Percentiles rank a stretch among this genome's conserved stretches.
phyloP scores from a whole-genome alignment of 37 sponge, comb jelly and placozoan species.

The Bolinopsis microptera region DNA sequence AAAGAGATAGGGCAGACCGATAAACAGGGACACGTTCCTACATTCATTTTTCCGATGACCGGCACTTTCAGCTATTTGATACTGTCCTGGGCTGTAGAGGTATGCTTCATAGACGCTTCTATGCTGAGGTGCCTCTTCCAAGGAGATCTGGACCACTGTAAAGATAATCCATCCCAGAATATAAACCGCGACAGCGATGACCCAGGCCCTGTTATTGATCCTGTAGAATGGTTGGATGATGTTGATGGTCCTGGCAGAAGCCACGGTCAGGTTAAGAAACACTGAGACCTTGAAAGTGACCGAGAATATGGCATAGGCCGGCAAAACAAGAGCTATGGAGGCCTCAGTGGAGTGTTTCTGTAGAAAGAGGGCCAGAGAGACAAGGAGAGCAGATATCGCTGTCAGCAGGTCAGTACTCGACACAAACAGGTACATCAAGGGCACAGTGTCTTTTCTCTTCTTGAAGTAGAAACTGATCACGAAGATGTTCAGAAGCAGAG shows the following conservation, averaged over 20 bases:
- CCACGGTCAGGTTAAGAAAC: conserved; percentile 1
- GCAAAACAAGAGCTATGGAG: neutral
- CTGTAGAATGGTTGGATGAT: conserved; percentile 12
- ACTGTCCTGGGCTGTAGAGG: conserved; percentile 16
- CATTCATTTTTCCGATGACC: neutral
- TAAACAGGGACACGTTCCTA: neutral
- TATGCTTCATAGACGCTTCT: neutral
- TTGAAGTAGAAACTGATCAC: conserved; percentile 30
- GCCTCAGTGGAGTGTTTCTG: neutral
- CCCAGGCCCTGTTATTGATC: neutral
- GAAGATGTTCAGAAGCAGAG: neutral
- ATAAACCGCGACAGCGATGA: neutral
- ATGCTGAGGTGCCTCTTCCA: neutral
- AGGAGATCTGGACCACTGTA: neutral
- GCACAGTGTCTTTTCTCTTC: neutral
- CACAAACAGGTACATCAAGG: conserved; percentile 44
- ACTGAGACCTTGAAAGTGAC: conserved; percentile 50
- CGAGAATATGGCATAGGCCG: neutral
- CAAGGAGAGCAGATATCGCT: neutral
- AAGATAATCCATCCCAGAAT: neutral
- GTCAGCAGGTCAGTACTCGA: neutral
- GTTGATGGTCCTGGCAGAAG: neutral
- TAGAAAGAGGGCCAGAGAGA: neutral
- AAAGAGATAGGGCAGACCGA: conserved; percentile 6
- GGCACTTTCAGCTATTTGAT: neutral